Evolutionary conservation across 2,797 vertebrate genomes (phyloP), one percentile per base, ranked within the genome.

Genomic region (Phalanger gymnotis): DNA sequence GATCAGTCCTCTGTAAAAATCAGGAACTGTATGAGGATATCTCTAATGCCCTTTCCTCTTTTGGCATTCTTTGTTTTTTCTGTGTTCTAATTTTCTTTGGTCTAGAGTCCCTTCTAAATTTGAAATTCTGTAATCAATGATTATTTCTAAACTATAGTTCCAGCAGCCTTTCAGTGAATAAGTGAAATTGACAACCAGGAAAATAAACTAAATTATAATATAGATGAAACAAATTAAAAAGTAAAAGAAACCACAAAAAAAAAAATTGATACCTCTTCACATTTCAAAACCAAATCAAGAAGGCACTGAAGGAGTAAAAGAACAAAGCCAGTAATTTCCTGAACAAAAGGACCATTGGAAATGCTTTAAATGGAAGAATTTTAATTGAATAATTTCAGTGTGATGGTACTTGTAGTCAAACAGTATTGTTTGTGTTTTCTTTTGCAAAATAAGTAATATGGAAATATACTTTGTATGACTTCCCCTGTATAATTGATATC

Each of bases 341-440:
- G 11, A 5, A 91, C 61, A 89, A 91, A 54, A 87, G n/a, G 54
- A 91, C 40, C 40, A 55, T 31, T 81, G 34, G 53, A 92, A 94
- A 93, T 53, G 91, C 30, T 96, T 96, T 94, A 51, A 53, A 54
- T 91, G 16, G 73, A 94, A 28, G 53, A 94, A 34, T 6, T n/a
- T 93, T 94, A 61, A 95, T 92, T 93, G 90, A 93, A 27, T 93
- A 93, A 93, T 31, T 94, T 93, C 54, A 56, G 11, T 93, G 3
- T 91, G 55, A 90, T 66, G 34, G 57, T 92, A 89, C 54, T 27
- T 96, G 7, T 3, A 93, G 31, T 93, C 13, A 91, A 57, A 40
- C 87, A 52, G 34, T 94, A 19, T 58, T n/a, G n/a, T n/a, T n/a
- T n/a, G n/a, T n/a, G 57, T 61, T 61, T 61, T 61, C 58, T 61